Base-by-base conservation (phyloP, 2,888 invertebrate species). In the Brassicogethes aeneus region DNA sequence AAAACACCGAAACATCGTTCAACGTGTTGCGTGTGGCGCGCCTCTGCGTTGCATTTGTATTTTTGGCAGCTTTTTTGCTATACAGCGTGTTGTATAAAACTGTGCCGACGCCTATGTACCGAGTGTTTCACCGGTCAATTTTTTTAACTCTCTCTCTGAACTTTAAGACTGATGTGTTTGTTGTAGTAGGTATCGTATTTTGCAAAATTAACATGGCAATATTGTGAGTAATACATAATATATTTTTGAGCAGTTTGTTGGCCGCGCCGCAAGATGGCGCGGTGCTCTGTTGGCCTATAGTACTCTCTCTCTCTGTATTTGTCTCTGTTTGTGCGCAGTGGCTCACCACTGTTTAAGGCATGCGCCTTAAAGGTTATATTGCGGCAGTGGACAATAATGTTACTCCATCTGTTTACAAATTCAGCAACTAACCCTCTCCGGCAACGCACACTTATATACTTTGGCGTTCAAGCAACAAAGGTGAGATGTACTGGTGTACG, bases 141-240 rank as follows among this genome's bases (percentile, higher is more conserved):
- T n/a, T n/a, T n/a, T n/a, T n/a, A n/a, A n/a, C n/a, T n/a, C n/a
- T 52, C 50, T 60, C 61, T 62, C 59, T 23, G 23, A 60, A 64
- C 64, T 65, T 60, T 64, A 67, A 68, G 68, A 68, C 68, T 68
- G 68, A 68, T 57, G 60, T 55, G 48, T 54, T 49, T 54, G 43
- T 56, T 42, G 39, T 42, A 30, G 45, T 48, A 48, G 56, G 57
- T 52, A 16, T 23, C 10, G 23, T 23, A 61, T 58, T 23, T 63
- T 60, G 60, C 60, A 58, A 64, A 65, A 65, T 60, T 59, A 32
- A 49, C 52, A 63, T 59, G 65, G 66, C 68, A 66, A 68, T 68
- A 55, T 54, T 46, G 51, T 54, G 50, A 50, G 50, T 55, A 56
- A 52, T 56, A 50, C 17, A 50, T 55, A 54, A 53, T 61, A 60